Conservation (phyloP, 1,140 invertebrate genomes). For the Metaphire vulgaris region DNA sequence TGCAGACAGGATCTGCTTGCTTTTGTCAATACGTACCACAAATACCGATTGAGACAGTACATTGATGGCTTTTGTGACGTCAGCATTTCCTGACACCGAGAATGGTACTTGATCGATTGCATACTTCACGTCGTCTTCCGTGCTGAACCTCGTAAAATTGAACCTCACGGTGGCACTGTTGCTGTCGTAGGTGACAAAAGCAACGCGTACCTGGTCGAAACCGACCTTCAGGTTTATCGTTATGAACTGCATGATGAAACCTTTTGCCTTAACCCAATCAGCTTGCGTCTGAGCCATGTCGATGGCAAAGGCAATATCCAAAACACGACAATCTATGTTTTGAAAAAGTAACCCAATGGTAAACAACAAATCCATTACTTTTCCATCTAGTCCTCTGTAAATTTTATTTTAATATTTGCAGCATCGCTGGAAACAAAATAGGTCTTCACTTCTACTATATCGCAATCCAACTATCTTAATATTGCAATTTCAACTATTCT, state of each 20-base stretch:
- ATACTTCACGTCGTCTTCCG: background rate
- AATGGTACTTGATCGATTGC: constrained; percentile 9
- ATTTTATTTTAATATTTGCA: background rate
- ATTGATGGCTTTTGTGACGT: background rate
- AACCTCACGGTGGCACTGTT: constrained; percentile 2
- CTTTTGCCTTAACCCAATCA: background rate
- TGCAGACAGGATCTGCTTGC: too few species aligned
- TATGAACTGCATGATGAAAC: constrained; percentile 7
- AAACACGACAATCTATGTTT: background rate
- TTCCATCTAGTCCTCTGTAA: background rate
- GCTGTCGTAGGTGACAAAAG: constrained; percentile 12
- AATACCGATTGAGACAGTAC: background rate
- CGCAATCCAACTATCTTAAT: background rate
- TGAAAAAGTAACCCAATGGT: background rate
- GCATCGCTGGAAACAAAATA: background rate
- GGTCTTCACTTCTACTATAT: background rate
- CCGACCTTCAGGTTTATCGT: background rate
- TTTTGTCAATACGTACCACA: background rate
- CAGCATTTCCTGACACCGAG: background rate
- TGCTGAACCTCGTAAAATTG: background rate
- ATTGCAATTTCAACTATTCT: background rate
- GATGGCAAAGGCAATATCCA: constrained; percentile 7
- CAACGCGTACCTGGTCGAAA: background rate
- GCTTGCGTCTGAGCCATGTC: background rate
- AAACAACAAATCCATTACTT: background rate